phyloP scores from a whole-genome alignment of 2,113 vertebrate species.

The Trichechus manatus region DNA sequence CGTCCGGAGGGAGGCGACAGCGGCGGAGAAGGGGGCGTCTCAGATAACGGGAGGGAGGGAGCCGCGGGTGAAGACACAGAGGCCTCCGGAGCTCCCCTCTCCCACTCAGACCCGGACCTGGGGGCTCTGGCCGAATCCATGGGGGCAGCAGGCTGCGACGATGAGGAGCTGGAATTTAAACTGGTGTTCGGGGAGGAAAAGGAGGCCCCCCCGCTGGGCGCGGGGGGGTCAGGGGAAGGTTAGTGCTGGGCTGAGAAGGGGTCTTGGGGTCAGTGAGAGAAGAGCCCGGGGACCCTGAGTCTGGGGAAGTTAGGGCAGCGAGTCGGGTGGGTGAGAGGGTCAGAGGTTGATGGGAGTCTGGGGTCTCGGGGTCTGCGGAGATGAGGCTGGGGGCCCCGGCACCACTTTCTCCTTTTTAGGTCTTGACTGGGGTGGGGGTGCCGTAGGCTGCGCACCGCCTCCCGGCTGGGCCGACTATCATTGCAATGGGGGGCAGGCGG shows the following conservation, averaged over 20 bases:
- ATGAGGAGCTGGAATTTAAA: constrained; percentile 88
- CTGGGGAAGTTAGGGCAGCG: neutral
- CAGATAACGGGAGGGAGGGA: constrained; percentile 78
- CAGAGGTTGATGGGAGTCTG: constrained; percentile 6
- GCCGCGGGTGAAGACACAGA: constrained; percentile 66
- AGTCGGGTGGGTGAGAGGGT: neutral
- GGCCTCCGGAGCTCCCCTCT: constrained; percentile 69
- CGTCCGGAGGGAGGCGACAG: constrained; percentile 82
- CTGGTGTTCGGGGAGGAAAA: constrained; percentile 88
- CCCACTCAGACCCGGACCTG: constrained; percentile 59
- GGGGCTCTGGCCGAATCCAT: constrained; percentile 76
- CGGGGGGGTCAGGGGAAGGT: constrained; percentile 85
- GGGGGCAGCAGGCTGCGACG: constrained; percentile 87
- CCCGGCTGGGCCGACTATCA: constrained; percentile 67
- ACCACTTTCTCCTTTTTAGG: constrained; percentile 84
- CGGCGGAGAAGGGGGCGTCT: constrained; percentile 81
- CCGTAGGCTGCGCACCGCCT: constrained; percentile 73
- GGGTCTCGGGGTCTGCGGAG: constrained; percentile 21
- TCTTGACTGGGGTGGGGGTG: constrained; percentile 79
- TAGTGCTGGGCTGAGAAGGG: constrained; percentile 72
- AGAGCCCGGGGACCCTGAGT: neutral
- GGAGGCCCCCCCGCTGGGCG: constrained; percentile 79
- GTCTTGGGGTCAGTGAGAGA: neutral
- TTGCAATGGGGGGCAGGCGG: constrained; percentile 53
- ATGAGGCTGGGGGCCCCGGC: constrained; percentile 77